Conservation (phyloP, 2,888 invertebrate genomes). For the Harpalus rufipes region DNA sequence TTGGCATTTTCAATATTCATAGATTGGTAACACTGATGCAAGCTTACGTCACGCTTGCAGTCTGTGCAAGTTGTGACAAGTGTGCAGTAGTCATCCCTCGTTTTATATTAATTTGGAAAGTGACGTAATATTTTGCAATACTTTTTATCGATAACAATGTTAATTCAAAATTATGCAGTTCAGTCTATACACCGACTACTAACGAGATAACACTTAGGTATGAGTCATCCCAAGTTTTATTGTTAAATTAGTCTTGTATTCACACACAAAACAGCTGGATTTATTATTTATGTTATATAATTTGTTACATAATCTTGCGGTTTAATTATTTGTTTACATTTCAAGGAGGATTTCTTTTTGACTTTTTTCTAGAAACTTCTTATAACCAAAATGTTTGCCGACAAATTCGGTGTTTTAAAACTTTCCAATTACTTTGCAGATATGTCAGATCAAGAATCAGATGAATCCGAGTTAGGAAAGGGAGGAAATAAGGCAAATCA, state of each 20-base stretch:
- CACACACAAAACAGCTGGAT: background rate
- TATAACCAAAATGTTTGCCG: constrained; percentile 5
- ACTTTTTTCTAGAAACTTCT: constrained; percentile 26
- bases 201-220: constrained; percentile 26
- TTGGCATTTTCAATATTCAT: no score
- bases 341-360: background rate
- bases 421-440: constrained; percentile 25
- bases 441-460: constrained; percentile 55
- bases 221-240: constrained; percentile 24
- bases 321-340: constrained; percentile 46
- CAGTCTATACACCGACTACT: background rate
- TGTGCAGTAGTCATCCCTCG: background rate
- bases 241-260: background rate
- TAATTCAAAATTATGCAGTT: constrained; percentile 41
- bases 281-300: constrained; percentile 26
- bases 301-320: background rate
- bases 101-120: constrained; percentile 50
- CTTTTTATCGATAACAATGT: constrained; percentile 42
- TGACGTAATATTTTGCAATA: constrained; percentile 63
- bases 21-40: background rate
- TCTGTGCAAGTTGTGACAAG: constrained; percentile 38
- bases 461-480: constrained; percentile 33
- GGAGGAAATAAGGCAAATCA: constrained; percentile 24
- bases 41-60: background rate
- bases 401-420: background rate